phyloP scores from a whole-genome alignment of 1,140 invertebrate species.

The Chelonus insularis region DNA sequence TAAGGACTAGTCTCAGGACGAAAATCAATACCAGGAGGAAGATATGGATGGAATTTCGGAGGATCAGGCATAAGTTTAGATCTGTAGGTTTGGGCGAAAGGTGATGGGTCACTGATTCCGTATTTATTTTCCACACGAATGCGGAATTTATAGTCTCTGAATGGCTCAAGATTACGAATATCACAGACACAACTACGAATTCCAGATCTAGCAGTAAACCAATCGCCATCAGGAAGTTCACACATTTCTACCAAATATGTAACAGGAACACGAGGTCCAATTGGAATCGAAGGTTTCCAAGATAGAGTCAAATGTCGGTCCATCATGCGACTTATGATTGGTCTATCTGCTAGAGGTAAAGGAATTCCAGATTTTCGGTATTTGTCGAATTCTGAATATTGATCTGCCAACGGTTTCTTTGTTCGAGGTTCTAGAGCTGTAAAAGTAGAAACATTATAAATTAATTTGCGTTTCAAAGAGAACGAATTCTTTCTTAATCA shows the following conservation, averaged over 20 bases:
- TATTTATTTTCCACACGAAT: slow-evolving; percentile 94
- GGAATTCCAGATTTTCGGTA: slow-evolving; percentile 79
- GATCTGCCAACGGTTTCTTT: slow-evolving; percentile 74
- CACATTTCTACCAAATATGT: slow-evolving; percentile 95
- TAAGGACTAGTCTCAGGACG: slow-evolving; percentile 85
- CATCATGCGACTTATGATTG: slow-evolving; percentile 86
- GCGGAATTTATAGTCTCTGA: slow-evolving; percentile 89
- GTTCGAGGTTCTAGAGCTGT: slow-evolving; percentile 70
- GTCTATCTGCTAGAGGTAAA: slow-evolving; percentile 81
- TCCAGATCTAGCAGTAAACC: slow-evolving; percentile 81
- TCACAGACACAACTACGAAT: slow-evolving; percentile 83
- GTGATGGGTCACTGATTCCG: slow-evolving; percentile 94
- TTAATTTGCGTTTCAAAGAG: background rate
- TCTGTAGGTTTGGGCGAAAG: slow-evolving; percentile 78
- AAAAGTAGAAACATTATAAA: slow-evolving; percentile 23
- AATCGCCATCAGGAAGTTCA: slow-evolving; percentile 83
- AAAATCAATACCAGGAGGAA: slow-evolving; percentile 81
- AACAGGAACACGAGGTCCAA: slow-evolving; percentile 77
- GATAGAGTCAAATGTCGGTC: slow-evolving; percentile 82
- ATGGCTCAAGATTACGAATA: slow-evolving; percentile 80
- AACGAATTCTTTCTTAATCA: too few species aligned
- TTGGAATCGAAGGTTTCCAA: slow-evolving; percentile 88
- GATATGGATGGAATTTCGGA: slow-evolving; percentile 76
- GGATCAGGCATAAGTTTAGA: slow-evolving; percentile 79
- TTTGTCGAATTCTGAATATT: slow-evolving; percentile 83